These are phyloP conservation scores for Trichopria drosophilae DNA, from an alignment of 2,888 invertebrate genomes.

Conservation along the genomic window DNA sequence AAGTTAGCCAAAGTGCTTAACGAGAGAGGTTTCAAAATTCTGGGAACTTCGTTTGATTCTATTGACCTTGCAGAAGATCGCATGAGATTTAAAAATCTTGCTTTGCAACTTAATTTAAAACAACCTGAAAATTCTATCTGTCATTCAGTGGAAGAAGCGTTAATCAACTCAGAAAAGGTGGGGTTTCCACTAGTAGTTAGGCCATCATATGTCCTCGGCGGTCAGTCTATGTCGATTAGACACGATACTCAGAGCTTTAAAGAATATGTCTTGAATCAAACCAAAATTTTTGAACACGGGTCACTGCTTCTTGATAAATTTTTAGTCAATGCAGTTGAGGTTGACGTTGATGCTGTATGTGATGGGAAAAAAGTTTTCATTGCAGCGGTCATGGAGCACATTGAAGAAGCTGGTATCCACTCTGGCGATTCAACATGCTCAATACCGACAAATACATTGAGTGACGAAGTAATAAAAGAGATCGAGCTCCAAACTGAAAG, in stretches of 20 bases:
- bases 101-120: slow-evolving; percentile 20
- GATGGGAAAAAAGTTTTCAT: slow-evolving; percentile 18
- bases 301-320: slow-evolving; percentile 22
- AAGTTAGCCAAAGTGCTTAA: slow-evolving; percentile 21
- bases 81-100: slow-evolving; percentile 18
- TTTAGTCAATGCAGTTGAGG: slow-evolving; percentile 20
- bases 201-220: slow-evolving; percentile 21
- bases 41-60: slow-evolving; percentile 20
- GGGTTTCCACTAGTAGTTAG: slow-evolving; percentile 19
- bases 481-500: slow-evolving; percentile 16
- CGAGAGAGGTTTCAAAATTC: slow-evolving; percentile 20
- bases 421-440: slow-evolving; percentile 18
- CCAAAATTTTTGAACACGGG: slow-evolving; percentile 18
- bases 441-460: slow-evolving; percentile 18
- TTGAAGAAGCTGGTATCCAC: slow-evolving; percentile 23
- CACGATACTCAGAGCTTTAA: slow-evolving; percentile 17
- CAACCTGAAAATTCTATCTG: slow-evolving; percentile 18
- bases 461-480: slow-evolving; percentile 14
- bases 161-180: slow-evolving; percentile 14
- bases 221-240: slow-evolving; percentile 18
- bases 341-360: slow-evolving; percentile 22
- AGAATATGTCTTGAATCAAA: slow-evolving; percentile 17
- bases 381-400: slow-evolving; percentile 20
- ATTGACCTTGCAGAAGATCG: slow-evolving; percentile 24
- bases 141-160: slow-evolving; percentile 16